Evolutionary conservation across 1,140 invertebrate species (phyloP), one percentile per base, ranked within the genome.

Genomic region (Procambarus clarkii): DNA sequence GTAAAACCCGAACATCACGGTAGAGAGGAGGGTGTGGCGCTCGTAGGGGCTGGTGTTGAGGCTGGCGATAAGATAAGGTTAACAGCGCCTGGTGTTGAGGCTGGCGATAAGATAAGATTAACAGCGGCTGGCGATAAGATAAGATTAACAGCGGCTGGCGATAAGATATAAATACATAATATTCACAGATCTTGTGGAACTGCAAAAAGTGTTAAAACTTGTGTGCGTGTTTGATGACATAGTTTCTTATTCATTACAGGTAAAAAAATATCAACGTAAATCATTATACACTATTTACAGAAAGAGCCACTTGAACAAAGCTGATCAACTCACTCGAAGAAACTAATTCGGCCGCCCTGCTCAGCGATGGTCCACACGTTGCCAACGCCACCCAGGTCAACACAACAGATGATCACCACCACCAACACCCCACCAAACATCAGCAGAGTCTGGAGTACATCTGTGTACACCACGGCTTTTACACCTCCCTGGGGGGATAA

Each of bases 401-500:
- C 80, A 77, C 86, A 88, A 48, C 76, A 64, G 44, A 88, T 79
- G 50, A 88, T 79, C 8, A 88, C 78, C 74, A 88, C 86, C 24
- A 34, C 78, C 46, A 88, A 78, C 50, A 88, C 78, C 15, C 86
- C 86, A 9, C 45, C 18, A n/a, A 88, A 88, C 86, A 88, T 88
- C 34, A 86, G 45, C 69, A 77, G 18, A 44, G 84, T 86, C 84
- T 86, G 84, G 7, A 86, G 45, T 45, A 88, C 86, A 54, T 88
- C 86, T 3, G 86, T 80, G 86, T 88, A 88, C 76, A 88, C 86
- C 74, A 88, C 86, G 18, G 86, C 86, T 24, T 88, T 88, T 5
- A 88, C 86, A 1, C 86, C 86, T 58, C 86, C 86, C 86, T 88
- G 78, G 7, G 77, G 24, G 13, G 46, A 44, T 21, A 60, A 18